These are phyloP conservation scores for Napeogenes inachia DNA, from an alignment of 2,888 invertebrate genomes.

Conservation along the genomic window DNA sequence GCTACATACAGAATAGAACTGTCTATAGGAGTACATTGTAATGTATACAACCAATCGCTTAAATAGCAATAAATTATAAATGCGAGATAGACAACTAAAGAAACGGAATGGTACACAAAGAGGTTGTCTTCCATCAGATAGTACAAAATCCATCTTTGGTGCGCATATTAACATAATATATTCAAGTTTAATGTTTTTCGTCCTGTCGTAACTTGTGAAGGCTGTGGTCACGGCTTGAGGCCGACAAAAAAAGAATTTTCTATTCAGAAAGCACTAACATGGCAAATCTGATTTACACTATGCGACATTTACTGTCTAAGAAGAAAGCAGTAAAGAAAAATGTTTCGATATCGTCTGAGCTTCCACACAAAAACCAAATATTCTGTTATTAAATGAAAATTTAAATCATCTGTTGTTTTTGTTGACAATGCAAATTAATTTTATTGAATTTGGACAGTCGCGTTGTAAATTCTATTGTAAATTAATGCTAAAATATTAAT, in stretches of 20 bases:
- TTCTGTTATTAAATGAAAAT: background rate
- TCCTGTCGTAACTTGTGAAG: constrained; percentile 39
- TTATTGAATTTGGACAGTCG: constrained; percentile 1
- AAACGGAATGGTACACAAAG: constrained; percentile 3
- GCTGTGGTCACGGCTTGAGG: constrained; percentile 36
- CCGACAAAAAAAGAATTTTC: constrained; percentile 37
- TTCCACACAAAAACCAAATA: background rate
- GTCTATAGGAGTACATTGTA: background rate
- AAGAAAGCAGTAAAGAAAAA: too few relatives aligned
- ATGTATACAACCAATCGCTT: background rate
- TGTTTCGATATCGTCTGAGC: too few relatives aligned
- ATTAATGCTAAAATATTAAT: constrained; percentile 21
- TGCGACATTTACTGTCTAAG: constrained; percentile 8
- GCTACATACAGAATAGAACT: background rate
- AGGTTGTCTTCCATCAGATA: constrained; percentile 11
- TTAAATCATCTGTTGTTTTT: background rate
- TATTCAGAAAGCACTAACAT: constrained; percentile 39
- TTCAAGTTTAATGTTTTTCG: constrained; percentile 38
- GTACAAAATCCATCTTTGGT: constrained; percentile 31
- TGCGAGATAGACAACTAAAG: constrained; percentile 7
- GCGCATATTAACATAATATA: constrained; percentile 46
- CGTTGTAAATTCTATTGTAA: constrained; percentile 1
- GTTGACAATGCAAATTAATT: background rate
- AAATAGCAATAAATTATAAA: constrained; percentile 6
- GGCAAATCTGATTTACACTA: constrained; percentile 28